Percentiles rank a stretch among this genome's conserved stretches.
Evolutionary conservation across 2,113 vertebrate species (phyloP).

Genomic region (Brienomyrus longianalis): DNA sequence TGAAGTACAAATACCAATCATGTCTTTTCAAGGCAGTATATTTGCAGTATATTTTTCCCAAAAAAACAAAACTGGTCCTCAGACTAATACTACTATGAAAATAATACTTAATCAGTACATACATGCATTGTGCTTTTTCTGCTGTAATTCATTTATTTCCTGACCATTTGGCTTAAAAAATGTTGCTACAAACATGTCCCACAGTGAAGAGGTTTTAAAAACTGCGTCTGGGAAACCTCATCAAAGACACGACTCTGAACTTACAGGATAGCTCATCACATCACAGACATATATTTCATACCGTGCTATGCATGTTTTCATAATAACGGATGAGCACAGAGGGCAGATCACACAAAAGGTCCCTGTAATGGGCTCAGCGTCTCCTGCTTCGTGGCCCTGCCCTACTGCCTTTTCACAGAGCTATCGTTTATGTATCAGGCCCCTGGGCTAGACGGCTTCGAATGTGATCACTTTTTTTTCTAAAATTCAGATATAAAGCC

Average conservation of each 20-base stretch:
- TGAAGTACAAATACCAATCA: neutral
- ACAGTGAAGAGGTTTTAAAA: neutral
- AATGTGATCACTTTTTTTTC: neutral
- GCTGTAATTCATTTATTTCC: neutral
- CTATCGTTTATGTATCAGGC: neutral
- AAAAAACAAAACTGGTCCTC: neutral
- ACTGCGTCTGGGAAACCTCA: neutral
- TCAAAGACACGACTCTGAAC: neutral
- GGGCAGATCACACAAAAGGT: neutral
- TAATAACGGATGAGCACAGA: neutral
- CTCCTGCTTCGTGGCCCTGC: neutral
- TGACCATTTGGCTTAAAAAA: neutral
- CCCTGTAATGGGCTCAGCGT: neutral
- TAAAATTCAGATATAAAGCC: neutral
- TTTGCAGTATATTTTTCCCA: neutral
- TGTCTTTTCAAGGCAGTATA: neutral
- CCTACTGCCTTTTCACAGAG: neutral
- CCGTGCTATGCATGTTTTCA: neutral
- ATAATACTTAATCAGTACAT: neutral
- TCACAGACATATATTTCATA: neutral
- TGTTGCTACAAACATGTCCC: neutral
- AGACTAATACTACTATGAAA: neutral
- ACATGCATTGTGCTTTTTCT: neutral
- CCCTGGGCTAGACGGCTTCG: neutral
- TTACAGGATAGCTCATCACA: neutral